Percentiles rank a stretch among this genome's conserved stretches.
Conservation (phyloP, 2,113 vertebrate genomes). For the Sterrhoptilus dennistouni region DNA sequence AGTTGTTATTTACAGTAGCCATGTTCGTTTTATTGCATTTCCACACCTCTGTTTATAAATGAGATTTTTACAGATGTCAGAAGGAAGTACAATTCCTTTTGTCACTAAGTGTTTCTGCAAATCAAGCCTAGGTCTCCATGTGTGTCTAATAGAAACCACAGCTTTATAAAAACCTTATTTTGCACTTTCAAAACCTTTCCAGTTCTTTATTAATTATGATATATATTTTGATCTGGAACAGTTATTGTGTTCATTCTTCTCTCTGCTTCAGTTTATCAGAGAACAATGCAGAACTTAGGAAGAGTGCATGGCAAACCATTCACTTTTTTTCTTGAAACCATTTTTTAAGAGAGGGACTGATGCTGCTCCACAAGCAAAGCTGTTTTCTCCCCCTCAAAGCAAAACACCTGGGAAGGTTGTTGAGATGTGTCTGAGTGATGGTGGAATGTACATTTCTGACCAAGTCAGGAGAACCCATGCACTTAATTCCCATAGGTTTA, state of each 20-base stretch:
- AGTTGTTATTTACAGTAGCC: background rate
- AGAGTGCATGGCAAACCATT: background rate
- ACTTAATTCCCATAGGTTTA: background rate
- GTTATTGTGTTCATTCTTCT: background rate
- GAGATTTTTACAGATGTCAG: background rate
- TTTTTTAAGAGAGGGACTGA: background rate
- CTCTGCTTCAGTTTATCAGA: background rate
- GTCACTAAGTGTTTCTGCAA: background rate
- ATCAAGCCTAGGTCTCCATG: background rate
- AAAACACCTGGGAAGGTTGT: background rate
- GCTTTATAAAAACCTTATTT: background rate
- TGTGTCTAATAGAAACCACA: background rate
- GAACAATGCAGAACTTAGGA: background rate
- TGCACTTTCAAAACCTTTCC: background rate
- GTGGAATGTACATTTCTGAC: background rate
- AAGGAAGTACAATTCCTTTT: background rate
- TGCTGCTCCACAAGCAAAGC: background rate
- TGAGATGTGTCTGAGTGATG: background rate
- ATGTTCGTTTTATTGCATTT: background rate
- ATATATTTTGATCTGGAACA: background rate
- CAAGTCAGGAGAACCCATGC: background rate
- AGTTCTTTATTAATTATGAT: background rate
- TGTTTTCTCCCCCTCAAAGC: background rate
- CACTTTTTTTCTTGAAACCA: background rate
- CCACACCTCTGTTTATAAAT: background rate